A percentile compares a stretch with the other conserved stretches of the same genome.
phyloP scores from a whole-genome alignment of 2,113 vertebrate species.

The Montifringilla adamsi region DNA sequence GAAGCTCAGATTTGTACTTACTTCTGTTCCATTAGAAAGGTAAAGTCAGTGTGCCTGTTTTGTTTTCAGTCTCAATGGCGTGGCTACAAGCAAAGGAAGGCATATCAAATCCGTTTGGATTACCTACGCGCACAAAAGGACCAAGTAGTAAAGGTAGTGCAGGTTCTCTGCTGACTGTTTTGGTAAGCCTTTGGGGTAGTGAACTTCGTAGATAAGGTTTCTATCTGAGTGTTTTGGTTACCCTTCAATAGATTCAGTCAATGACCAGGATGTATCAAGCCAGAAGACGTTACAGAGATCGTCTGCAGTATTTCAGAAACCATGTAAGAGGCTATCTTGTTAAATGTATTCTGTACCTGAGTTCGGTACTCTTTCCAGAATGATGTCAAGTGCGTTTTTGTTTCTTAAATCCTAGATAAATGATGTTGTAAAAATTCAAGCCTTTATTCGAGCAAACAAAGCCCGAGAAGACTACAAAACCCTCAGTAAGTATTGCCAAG shows the following conservation, averaged over 20 bases:
- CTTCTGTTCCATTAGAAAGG: background rate
- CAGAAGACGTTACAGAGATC: slow-evolving; percentile 88
- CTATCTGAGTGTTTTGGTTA: background rate
- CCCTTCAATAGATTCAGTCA: slow-evolving; percentile 84
- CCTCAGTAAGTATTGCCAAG: slow-evolving; percentile 84
- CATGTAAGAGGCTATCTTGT: slow-evolving; percentile 77
- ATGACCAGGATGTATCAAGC: slow-evolving; percentile 94
- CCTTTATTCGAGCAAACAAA: slow-evolving; percentile 97
- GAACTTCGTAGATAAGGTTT: background rate
- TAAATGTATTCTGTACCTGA: background rate
- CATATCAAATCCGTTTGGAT: slow-evolving; percentile 81
- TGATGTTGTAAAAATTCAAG: slow-evolving; percentile 95
- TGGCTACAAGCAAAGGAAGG: slow-evolving; percentile 89
- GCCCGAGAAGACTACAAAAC: slow-evolving; percentile 98
- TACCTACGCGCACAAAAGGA: slow-evolving; percentile 82
- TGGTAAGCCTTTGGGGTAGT: background rate
- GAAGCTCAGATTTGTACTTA: background rate
- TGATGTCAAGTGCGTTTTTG: background rate
- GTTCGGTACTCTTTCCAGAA: background rate
- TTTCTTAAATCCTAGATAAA: slow-evolving; percentile 78
- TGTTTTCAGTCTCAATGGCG: slow-evolving; percentile 89
- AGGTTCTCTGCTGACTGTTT: background rate
- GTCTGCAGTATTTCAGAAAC: slow-evolving; percentile 90
- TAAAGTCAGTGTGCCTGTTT: background rate
- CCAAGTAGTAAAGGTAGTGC: slow-evolving; percentile 87